Percentiles rank a stretch among this genome's conserved stretches.
Evolutionary conservation across 2,888 invertebrate species (phyloP).

Genomic region (Dascillus cervinus): DNA sequence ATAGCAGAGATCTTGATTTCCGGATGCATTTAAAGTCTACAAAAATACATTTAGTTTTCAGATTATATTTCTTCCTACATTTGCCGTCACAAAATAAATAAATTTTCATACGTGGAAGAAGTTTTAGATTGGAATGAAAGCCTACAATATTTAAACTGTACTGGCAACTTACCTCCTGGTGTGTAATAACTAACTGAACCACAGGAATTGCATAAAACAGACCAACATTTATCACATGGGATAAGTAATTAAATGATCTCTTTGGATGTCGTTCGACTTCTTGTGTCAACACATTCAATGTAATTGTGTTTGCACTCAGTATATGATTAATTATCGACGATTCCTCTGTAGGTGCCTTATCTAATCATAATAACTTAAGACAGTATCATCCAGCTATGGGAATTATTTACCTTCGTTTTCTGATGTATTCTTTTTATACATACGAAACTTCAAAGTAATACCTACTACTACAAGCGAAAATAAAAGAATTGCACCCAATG

Average conservation of each 20-base stretch:
- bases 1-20: slow-evolving; percentile 82
- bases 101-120: slow-evolving; percentile 18
- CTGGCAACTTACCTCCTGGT: slow-evolving; percentile 55
- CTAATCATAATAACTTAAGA: no score
- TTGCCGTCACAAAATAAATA: not conserved
- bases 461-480: no score
- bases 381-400: no score
- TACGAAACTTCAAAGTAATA: no score
- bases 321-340: no score
- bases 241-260: slow-evolving; percentile 61
- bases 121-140: slow-evolving; percentile 30
- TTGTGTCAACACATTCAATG: slow-evolving; percentile 3
- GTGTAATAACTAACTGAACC: slow-evolving; percentile 72
- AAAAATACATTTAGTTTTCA: no score
- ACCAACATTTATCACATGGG: slow-evolving; percentile 70
- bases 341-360: no score
- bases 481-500: slow-evolving; percentile 46
- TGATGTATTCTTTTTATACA: not conserved
- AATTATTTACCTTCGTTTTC: no score
- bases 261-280: no score
- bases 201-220: slow-evolving; percentile 83
- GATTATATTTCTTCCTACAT: not conserved
- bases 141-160: no score
- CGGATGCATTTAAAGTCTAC: slow-evolving; percentile 67
- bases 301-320: no score